Evolutionary conservation across 2,113 vertebrate species (phyloP).

Genomic region (Patagioenas fasciata): DNA sequence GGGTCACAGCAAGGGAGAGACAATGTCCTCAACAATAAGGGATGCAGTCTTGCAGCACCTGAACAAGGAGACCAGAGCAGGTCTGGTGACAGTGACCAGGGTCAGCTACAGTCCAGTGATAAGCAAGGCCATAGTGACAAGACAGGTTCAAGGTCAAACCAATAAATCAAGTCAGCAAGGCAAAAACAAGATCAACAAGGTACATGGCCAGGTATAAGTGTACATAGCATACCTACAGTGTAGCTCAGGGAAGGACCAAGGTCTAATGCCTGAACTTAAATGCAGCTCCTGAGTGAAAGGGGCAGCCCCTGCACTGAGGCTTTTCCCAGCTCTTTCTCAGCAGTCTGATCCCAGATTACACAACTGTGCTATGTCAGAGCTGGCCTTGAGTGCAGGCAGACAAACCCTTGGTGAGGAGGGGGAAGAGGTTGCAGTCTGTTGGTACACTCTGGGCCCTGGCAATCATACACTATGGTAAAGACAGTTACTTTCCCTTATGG

Average conservation of each 20-base stretch:
- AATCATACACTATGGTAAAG: background rate
- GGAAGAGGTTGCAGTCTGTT: background rate
- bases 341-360: background rate
- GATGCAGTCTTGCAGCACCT: background rate
- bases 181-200: background rate
- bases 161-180: background rate
- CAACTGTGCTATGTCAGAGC: background rate
- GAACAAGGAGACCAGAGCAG: background rate
- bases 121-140: background rate
- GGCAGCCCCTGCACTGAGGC: background rate
- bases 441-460: background rate
- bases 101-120: background rate
- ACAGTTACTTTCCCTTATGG: background rate
- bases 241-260: background rate
- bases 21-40: background rate
- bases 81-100: background rate
- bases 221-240: background rate
- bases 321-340: background rate
- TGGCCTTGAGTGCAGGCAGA: background rate
- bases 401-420: background rate
- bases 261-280: background rate
- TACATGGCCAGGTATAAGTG: background rate
- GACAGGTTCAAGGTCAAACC: background rate
- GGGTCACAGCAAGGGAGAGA: background rate
- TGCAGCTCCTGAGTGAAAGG: background rate